Percentiles rank a stretch among this genome's conserved stretches.
phyloP scores from a whole-genome alignment of 2,113 vertebrate species.

The Mastomys coucha region DNA sequence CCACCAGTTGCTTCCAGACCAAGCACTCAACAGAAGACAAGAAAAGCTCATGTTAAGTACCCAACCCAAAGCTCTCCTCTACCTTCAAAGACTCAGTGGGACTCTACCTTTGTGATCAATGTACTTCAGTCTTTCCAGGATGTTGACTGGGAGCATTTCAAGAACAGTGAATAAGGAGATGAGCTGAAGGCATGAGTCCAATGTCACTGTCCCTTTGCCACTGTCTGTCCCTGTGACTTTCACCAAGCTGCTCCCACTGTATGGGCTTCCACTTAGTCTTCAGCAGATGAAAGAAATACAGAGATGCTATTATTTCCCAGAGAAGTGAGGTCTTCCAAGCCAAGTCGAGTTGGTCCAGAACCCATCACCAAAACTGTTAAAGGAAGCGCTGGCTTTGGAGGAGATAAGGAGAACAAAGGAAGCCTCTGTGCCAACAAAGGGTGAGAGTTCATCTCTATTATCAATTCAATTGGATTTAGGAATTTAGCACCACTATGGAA shows the following conservation, averaged over 20 bases:
- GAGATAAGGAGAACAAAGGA: not conserved
- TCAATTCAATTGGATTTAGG: not conserved
- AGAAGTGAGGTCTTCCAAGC: not conserved
- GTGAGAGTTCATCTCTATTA: not conserved
- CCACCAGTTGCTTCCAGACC: fast-evolving
- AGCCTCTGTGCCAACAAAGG: not conserved
- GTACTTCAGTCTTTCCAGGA: not conserved
- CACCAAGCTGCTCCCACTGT: not conserved
- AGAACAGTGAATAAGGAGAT: not conserved
- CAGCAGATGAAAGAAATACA: not conserved
- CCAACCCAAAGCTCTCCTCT: not conserved
- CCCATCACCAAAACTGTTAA: not conserved
- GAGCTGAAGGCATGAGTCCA: fast-evolving
- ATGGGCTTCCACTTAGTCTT: not conserved
- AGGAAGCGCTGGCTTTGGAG: not conserved
- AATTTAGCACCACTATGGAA: not conserved
- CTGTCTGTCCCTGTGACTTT: not conserved
- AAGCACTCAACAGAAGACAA: not conserved
- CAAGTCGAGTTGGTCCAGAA: not conserved
- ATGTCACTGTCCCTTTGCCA: no score
- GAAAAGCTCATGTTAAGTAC: not conserved
- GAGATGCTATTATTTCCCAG: not conserved
- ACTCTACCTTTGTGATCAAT: not conserved
- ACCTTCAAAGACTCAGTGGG: not conserved
- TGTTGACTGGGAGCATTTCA: not conserved